These are phyloP conservation scores for Cynopterus brachyotis DNA, from an alignment of 2,113 vertebrate genomes.

Conservation along the genomic window DNA sequence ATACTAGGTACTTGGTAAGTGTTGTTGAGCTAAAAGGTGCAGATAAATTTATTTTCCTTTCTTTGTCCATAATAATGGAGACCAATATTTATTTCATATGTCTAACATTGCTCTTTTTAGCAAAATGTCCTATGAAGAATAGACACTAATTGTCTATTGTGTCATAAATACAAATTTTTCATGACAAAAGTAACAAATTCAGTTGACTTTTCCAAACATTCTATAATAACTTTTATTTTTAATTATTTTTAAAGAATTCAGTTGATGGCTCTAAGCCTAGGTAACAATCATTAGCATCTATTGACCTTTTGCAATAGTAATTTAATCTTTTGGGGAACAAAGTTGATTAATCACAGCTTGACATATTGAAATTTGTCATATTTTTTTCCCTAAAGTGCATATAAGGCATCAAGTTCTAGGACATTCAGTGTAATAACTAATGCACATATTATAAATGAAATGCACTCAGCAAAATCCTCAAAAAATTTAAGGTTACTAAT, in stretches of 20 bases:
- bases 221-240: constrained; percentile 47
- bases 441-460: not conserved
- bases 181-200: constrained; percentile 47
- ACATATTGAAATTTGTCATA: constrained; percentile 57
- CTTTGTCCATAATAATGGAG: not conserved
- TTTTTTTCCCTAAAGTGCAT: constrained; percentile 54
- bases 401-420: not conserved
- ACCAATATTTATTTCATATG: not conserved
- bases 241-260: constrained; percentile 63
- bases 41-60: not conserved
- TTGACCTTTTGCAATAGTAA: constrained; percentile 65
- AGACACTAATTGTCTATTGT: not conserved
- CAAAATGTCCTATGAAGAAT: not conserved
- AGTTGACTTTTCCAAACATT: constrained; percentile 52
- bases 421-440: not conserved
- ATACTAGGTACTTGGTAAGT: not conserved
- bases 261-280: constrained; percentile 39
- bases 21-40: not conserved
- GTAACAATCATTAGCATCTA: constrained; percentile 67
- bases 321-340: constrained; percentile 61
- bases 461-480: not conserved
- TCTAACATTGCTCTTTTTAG: not conserved
- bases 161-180: constrained; percentile 2
- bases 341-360: constrained; percentile 64
- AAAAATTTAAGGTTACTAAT: constrained; percentile 43